A percentile compares a stretch with the other conserved stretches of the same genome.
These are phyloP conservation scores for Drosophila sechellia DNA, from an alignment of 1,140 invertebrate species.

Conservation along the genomic window DNA sequence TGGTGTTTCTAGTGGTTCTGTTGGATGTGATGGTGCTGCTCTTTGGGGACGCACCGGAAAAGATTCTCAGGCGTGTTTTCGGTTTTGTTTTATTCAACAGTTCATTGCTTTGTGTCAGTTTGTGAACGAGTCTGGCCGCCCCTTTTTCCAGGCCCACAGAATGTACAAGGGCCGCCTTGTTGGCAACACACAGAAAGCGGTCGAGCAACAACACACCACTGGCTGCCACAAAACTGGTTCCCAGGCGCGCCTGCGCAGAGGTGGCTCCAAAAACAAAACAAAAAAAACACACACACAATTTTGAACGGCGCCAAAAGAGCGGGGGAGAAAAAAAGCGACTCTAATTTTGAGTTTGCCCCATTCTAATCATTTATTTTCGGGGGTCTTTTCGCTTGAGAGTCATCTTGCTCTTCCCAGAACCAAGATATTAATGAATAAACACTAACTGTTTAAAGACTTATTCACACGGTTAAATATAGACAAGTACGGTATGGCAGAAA, in stretches of 20 bases:
- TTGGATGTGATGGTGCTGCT: constrained; percentile 10
- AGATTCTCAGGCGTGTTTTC: constrained; percentile 75
- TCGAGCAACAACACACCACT: constrained; percentile 17
- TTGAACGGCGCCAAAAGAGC: constrained; percentile 36
- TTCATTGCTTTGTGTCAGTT: constrained; percentile 82
- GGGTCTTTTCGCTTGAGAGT: constrained; percentile 18
- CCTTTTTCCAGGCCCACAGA: constrained; percentile 48
- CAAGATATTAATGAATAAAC: constrained; percentile 37
- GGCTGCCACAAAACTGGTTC: constrained; percentile 67
- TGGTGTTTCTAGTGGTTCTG: constrained; percentile 7
- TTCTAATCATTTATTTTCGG: constrained; percentile 62
- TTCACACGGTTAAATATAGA: constrained; percentile 1
- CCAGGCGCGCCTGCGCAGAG: constrained; percentile 57
- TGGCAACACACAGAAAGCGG: constrained; percentile 15
- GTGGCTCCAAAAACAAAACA: neutral
- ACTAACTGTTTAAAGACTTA: constrained; percentile 15
- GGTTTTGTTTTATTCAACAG: constrained; percentile 69
- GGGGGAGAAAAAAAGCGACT: constrained; percentile 41
- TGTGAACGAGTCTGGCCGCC: constrained; percentile 66
- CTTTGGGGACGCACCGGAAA: constrained; percentile 61
- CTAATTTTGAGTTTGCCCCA: constrained; percentile 65
- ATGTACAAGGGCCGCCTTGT: constrained; percentile 55
- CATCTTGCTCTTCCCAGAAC: constrained; percentile 56
- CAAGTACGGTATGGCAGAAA: no score
- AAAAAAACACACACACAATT: neutral